Base-by-base conservation (phyloP, 2,888 invertebrate genomes). In the Parnassius smintheus region DNA sequence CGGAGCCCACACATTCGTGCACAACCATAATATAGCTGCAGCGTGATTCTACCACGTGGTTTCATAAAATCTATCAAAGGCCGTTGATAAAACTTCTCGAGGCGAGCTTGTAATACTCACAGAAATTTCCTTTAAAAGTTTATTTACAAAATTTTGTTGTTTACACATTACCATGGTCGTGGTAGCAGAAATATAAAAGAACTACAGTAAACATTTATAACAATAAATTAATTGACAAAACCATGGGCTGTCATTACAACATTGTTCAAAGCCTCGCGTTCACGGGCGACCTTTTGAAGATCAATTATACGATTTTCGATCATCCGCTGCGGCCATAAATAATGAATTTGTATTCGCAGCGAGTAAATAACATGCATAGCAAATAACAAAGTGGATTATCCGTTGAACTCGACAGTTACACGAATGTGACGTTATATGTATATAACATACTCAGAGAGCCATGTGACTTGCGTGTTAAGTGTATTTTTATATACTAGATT, bases 371-470 rank as follows among this genome's bases (percentile, higher is more conserved):
- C 25, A 46, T 35, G 44, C 52, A 59, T 10, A 52, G 59, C 45
- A 52, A 45, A 46, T 50, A 56, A 56, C 56, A 35, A 57, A 57
- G 57, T 57, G 50, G 57, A 50, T 57, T 57, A 51, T 59, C 35
- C 42, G 46, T 44, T 25, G 11, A 46, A 42, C 46, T 22, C 35
- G 46, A 41, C 51, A 51, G 41, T 22, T 4, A 58, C 51, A 22
- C n/a, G 41, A 46, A 46, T 35, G 46, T 22, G 35, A 35, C n/a
- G 41, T 35, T 46, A 52, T 18, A 59, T n/a, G n/a, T n/a, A 59
- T 59, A 59, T 18, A 59, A 59, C 10, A 52, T 51, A 49, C 49
- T 13, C 13, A 2, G 9, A 13, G 9, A 1, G 12, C n/a, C 13
- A 49, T 49, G 49, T 49, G 18, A 18, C 18, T 18, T 18, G 18